Evolutionary conservation across 2,888 invertebrate species (phyloP).

Genomic region (Erebia aethiops): DNA sequence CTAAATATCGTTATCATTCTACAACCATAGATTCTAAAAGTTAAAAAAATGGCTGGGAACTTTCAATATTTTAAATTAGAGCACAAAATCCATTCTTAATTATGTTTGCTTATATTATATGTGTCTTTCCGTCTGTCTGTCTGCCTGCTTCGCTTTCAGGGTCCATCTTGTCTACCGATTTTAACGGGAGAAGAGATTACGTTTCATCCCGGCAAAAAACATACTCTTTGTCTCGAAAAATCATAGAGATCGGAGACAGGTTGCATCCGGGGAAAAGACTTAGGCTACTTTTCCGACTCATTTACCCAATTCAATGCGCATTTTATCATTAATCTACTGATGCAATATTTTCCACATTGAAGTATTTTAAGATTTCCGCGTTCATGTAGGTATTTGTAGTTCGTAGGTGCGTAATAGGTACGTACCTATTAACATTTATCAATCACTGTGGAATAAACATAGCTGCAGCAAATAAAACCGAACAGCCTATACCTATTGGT

Average conservation of each 20-base stretch:
- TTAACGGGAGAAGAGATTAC: too few relatives aligned
- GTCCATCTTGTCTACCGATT: too few relatives aligned
- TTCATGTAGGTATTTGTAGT: background rate
- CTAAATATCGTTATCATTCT: background rate
- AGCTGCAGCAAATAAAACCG: conserved; percentile 10
- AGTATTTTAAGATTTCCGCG: conserved; percentile 13
- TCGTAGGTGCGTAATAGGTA: background rate
- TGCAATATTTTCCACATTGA: background rate
- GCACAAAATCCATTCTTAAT: too few relatives aligned
- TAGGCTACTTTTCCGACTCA: background rate
- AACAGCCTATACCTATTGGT: conserved; percentile 46
- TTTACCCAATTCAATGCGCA: background rate
- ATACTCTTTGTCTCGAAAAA: too few relatives aligned
- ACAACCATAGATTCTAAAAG: background rate
- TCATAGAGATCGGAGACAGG: too few relatives aligned
- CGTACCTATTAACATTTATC: background rate
- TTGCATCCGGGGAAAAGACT: too few relatives aligned
- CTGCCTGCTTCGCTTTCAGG: too few relatives aligned
- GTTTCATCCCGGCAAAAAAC: too few relatives aligned
- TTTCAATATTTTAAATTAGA: background rate
- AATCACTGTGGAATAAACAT: conserved; percentile 10
- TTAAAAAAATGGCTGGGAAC: background rate
- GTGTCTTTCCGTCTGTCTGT: too few relatives aligned
- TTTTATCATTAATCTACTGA: background rate
- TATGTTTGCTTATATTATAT: too few relatives aligned